phyloP scores from a whole-genome alignment of 2,888 invertebrate genomes.

The Tachina fera region DNA sequence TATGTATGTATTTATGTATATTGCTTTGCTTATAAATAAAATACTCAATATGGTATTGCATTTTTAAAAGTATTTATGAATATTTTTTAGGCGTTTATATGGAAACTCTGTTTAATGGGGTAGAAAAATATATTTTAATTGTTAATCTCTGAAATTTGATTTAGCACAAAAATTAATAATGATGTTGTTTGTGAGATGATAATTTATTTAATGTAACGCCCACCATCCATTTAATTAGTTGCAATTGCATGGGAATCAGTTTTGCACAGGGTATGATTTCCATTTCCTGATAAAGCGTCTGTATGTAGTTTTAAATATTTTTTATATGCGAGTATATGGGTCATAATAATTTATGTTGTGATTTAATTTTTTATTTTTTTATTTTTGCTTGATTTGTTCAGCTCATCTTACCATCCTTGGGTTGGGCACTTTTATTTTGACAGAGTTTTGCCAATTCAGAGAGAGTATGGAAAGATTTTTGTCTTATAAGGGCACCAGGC shows the following conservation, averaged over 20 bases:
- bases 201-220: conserved; percentile 26
- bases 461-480: conserved; percentile 82
- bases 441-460: conserved; percentile 80
- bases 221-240: conserved; percentile 62
- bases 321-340: conserved; percentile 21
- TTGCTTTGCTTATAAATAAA: neutral
- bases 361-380: conserved; percentile 20
- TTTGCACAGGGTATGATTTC: conserved; percentile 39
- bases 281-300: conserved; percentile 45
- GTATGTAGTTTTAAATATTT: conserved; percentile 1
- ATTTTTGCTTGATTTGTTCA: neutral
- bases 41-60: neutral
- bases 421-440: conserved; percentile 75
- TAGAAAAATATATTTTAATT: conserved; percentile 1
- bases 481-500: conserved; percentile 81
- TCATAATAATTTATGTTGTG: conserved; percentile 23
- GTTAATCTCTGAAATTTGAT: neutral
- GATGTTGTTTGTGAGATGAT: conserved; percentile 33
- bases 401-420: conserved; percentile 77
- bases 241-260: conserved; percentile 70
- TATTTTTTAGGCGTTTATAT: neutral
- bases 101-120: conserved; percentile 1
- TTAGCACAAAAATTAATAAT: conserved; percentile 10
- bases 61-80: neutral
- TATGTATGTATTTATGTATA: neutral